Base-by-base conservation (phyloP, 1,140 invertebrate species). In the Aphelinus atriplicis region DNA sequence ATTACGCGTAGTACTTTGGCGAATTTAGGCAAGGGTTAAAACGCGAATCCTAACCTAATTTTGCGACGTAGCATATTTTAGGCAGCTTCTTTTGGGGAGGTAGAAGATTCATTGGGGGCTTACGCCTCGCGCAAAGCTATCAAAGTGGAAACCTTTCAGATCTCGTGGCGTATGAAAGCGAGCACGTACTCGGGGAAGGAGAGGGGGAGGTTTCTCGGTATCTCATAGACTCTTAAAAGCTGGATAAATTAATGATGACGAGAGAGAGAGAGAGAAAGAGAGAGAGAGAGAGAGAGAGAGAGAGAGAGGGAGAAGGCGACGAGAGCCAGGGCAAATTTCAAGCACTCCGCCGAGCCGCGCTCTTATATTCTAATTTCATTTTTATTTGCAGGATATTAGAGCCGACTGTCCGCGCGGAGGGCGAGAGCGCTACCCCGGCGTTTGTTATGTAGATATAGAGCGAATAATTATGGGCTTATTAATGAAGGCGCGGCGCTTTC, bases 101-200 rank as follows among this genome's bases (percentile, higher is more conserved):
- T 26, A 26, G 26, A 26, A 26, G 26, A 26, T 26, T 26, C 26
- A 26, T 26, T 26, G 26, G 26, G 26, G 26, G 26, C 26, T 26
- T 26, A 26, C 7, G 43, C 2, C 2, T 3, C 43, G 61, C 61
- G 48, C 60, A 67, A 69, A 53, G 51, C 63, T 69, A 50, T 75
- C 73, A 65, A 75, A 75, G 73, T 63, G 60, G 71, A 75, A 75
- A 70, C 67, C 73, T 75, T 75, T 75, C 68, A 61, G 73, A 65
- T 75, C 55, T 66, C 64, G 56, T 64, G 42, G 58, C 56, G 66
- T 66, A 75, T 69, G 70, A 75, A 70, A 75, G 66, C 58, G 46
- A 10, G 50, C n/a, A 57, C 6, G 51, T 51, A 42, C 42, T 47
- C 26, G 26, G 26, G 26, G 26, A 26, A 26, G 26, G 26, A 51